phyloP scores from a whole-genome alignment of 2,797 vertebrate species.

The Squalus acanthias region DNA sequence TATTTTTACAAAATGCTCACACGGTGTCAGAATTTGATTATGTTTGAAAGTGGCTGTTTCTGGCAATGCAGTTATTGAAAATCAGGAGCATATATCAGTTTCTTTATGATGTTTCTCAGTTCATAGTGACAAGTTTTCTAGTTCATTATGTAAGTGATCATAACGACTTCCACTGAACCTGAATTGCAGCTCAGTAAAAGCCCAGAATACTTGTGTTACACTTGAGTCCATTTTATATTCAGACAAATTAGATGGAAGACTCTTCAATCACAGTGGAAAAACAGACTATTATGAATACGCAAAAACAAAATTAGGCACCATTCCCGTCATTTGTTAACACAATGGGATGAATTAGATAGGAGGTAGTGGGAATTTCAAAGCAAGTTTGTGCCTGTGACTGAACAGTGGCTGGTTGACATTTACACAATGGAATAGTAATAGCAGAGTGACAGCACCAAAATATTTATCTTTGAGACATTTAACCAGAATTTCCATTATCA shows the following conservation, averaged over 20 bases:
- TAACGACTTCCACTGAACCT: background rate
- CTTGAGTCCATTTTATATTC: conserved; percentile 9
- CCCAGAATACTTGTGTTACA: background rate
- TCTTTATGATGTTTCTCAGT: background rate
- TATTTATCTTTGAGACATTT: background rate
- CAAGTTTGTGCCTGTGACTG: background rate
- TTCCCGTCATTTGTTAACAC: background rate
- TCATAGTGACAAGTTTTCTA: background rate
- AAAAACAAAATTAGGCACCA: background rate
- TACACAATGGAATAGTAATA: background rate
- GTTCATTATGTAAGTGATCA: background rate
- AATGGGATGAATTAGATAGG: background rate
- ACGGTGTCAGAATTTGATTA: background rate
- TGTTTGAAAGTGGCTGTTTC: background rate
- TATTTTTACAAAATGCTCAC: background rate
- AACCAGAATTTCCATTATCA: background rate
- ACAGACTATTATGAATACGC: background rate
- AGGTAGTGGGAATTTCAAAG: background rate
- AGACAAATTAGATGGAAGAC: background rate
- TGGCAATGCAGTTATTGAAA: background rate
- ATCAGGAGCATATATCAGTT: background rate
- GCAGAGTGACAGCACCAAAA: background rate
- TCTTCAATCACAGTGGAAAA: background rate
- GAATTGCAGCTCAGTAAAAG: background rate
- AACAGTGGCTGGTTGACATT: background rate